These are phyloP conservation scores for Parazoanthus swiftii DNA, from an alignment of 92 coral and sea anemone species.

Conservation along the genomic window DNA sequence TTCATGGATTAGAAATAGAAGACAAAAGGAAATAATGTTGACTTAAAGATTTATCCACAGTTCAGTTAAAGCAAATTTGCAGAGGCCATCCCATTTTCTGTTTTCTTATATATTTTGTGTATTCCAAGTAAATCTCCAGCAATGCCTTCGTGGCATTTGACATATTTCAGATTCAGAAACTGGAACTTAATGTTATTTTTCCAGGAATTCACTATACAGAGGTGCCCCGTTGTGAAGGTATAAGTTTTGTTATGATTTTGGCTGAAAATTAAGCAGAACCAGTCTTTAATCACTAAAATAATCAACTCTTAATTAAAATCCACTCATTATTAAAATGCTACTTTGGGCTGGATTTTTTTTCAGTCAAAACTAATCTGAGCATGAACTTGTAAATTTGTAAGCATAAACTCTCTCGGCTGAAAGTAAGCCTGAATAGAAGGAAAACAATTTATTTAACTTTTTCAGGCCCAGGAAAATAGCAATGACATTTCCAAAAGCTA, in stretches of 20 bases:
- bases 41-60: no score
- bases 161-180: constrained; percentile 24
- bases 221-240: constrained; percentile 41
- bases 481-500: neutral
- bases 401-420: neutral
- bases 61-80: no score
- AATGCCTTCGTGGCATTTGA: constrained; percentile 1
- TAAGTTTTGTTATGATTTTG: constrained; percentile 3
- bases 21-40: no score
- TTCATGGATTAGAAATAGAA: no score
- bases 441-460: neutral
- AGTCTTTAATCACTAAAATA: constrained; percentile 19
- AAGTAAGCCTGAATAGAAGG: neutral
- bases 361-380: neutral
- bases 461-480: neutral
- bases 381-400: neutral
- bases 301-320: neutral
- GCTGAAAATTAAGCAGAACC: neutral
- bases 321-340: neutral
- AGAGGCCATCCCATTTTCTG: no score
- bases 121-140: neutral
- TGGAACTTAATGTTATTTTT: constrained; percentile 29
- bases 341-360: neutral
- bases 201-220: constrained; percentile 44
- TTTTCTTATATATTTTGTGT: neutral